phyloP scores from a whole-genome alignment of 2,888 invertebrate genomes.

The Lissonota sp. region DNA sequence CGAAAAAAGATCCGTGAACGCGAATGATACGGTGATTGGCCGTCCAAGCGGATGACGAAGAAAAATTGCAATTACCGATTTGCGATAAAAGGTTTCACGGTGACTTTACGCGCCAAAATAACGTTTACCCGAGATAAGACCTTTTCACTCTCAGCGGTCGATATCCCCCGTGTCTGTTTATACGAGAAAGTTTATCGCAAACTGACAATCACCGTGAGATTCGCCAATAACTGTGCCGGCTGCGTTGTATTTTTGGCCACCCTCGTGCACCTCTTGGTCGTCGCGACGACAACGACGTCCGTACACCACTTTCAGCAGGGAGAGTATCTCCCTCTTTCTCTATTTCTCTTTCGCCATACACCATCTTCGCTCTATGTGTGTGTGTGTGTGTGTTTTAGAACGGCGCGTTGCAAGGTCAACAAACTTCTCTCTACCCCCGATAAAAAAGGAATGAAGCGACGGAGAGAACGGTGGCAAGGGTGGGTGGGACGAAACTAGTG shows the following conservation, averaged over 20 bases:
- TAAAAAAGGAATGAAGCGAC: slow-evolving; percentile 57
- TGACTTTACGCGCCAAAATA: neutral
- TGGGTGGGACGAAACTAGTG: neutral
- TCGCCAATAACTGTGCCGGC: slow-evolving; percentile 25
- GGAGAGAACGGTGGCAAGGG: neutral
- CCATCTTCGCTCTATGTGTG: slow-evolving; percentile 33
- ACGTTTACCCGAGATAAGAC: too few species aligned
- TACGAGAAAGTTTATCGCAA: neutral
- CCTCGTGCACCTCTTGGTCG: slow-evolving; percentile 58
- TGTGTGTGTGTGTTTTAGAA: slow-evolving; percentile 68
- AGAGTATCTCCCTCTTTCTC: slow-evolving; percentile 34
- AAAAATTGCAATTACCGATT: slow-evolving; percentile 7
- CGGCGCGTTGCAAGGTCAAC: slow-evolving; percentile 70
- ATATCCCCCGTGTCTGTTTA: neutral
- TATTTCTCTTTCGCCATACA: slow-evolving; percentile 45
- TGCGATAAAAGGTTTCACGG: too few species aligned
- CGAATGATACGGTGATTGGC: slow-evolving; percentile 17
- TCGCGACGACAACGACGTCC: slow-evolving; percentile 57
- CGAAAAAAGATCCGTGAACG: neutral
- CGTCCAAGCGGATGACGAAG: neutral
- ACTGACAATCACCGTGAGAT: neutral
- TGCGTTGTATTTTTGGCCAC: slow-evolving; percentile 23
- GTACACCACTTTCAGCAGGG: slow-evolving; percentile 40
- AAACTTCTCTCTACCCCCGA: slow-evolving; percentile 66
- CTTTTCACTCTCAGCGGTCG: neutral